Conservation (phyloP, 2,888 invertebrate species). For the Neoascia interrupta region DNA sequence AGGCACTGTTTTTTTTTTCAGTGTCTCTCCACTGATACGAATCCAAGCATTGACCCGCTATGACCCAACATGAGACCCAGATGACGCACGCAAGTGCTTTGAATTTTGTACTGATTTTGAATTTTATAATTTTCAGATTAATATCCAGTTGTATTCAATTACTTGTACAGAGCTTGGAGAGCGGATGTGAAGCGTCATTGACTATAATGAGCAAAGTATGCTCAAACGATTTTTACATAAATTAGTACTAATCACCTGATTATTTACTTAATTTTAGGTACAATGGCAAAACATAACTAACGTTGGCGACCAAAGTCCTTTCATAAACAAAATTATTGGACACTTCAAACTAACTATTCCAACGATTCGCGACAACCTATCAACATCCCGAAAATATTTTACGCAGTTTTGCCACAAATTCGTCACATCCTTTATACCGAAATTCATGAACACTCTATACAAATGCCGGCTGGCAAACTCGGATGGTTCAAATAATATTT, state of each 20-base stretch:
- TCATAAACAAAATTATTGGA: conserved; percentile 93
- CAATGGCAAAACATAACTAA: conserved; percentile 95
- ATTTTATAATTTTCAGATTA: conserved; percentile 81
- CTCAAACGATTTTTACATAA: not conserved
- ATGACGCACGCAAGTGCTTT: no score
- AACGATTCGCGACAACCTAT: conserved; percentile 91
- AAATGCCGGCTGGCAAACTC: conserved; percentile 89
- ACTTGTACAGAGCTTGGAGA: conserved; percentile 95
- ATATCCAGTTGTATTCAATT: conserved; percentile 94
- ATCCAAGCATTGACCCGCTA: no score
- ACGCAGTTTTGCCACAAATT: conserved; percentile 98
- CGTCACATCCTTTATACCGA: conserved; percentile 96
- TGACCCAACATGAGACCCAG: no score
- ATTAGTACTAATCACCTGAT: not conserved
- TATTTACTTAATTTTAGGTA: conserved; percentile 80
- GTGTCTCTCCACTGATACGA: no score
- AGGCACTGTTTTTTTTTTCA: no score
- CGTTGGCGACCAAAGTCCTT: conserved; percentile 98
- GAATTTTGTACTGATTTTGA: no score
- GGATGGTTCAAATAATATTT: conserved; percentile 80
- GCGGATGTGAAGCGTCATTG: conserved; percentile 95
- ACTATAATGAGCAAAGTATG: conserved; percentile 93
- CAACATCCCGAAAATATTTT: conserved; percentile 97
- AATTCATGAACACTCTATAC: conserved; percentile 93
- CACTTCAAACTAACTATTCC: conserved; percentile 94